Percentiles rank a stretch among this genome's conserved stretches.
Evolutionary conservation across 64 coral and sea anemone genomes (phyloP).

Genomic region (Anthopleura sola): DNA sequence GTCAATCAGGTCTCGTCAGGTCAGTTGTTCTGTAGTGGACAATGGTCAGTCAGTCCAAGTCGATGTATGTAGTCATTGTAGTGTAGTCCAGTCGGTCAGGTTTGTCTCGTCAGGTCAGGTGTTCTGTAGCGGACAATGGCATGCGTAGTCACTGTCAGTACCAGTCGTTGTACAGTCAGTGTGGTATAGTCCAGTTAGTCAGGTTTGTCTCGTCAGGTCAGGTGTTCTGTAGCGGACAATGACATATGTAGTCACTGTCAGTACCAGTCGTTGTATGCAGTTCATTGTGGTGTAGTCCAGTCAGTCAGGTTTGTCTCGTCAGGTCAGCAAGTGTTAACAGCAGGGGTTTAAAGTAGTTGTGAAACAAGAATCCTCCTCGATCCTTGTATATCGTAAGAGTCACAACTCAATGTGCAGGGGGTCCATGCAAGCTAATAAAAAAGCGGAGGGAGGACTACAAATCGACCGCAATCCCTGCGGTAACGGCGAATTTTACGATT

Average conservation of each 20-base stretch:
- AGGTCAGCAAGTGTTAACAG: neutral
- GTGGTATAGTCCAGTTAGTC: too few relatives aligned
- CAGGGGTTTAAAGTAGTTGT: neutral
- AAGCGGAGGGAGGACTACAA: neutral
- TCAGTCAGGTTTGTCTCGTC: neutral
- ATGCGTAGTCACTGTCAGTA: too few relatives aligned
- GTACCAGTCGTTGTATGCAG: neutral
- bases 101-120: too few relatives aligned
- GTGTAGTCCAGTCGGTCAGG: too few relatives aligned
- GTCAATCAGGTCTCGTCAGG: too few relatives aligned
- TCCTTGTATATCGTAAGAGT: neutral
- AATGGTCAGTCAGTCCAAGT: too few relatives aligned
- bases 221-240: neutral
- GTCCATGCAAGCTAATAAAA: neutral
- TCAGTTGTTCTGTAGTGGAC: too few relatives aligned
- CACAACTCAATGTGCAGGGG: neutral
- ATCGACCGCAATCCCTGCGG: neutral
- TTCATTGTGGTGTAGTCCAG: neutral
- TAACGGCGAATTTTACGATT: neutral
- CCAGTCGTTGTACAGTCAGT: too few relatives aligned
- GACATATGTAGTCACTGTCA: neutral
- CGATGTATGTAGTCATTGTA: too few relatives aligned
- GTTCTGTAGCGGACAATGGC: too few relatives aligned
- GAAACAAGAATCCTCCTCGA: neutral
- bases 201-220: too few relatives aligned